These are phyloP conservation scores for Diuraphis noxia DNA, from an alignment of 1,140 invertebrate species.

Conservation along the genomic window DNA sequence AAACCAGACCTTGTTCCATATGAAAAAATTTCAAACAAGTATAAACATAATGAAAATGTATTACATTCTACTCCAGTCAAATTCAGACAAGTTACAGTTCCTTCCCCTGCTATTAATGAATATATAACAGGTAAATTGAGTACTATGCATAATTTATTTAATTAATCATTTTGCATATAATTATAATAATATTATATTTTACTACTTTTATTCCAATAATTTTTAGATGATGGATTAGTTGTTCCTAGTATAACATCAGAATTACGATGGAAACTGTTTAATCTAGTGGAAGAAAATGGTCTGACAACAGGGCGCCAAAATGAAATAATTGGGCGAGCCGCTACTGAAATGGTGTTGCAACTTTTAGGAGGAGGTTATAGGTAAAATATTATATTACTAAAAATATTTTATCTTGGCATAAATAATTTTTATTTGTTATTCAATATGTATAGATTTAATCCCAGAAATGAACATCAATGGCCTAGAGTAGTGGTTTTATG, in stretches of 20 bases:
- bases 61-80: constrained; percentile 69
- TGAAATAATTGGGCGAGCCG: constrained; percentile 76
- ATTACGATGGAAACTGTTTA: constrained; percentile 70
- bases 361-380: constrained; percentile 74
- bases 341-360: constrained; percentile 77
- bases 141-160: background rate
- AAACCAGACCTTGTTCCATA: constrained; percentile 68
- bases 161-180: background rate
- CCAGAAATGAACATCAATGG: constrained; percentile 80
- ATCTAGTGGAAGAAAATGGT: constrained; percentile 69
- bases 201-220: constrained; percentile 14
- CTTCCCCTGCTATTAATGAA: constrained; percentile 67
- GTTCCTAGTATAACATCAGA: constrained; percentile 75
- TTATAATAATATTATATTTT: background rate
- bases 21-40: constrained; percentile 63
- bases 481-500: constrained; percentile 77
- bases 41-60: constrained; percentile 84
- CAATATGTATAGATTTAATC: constrained; percentile 65
- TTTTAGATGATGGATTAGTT: constrained; percentile 72
- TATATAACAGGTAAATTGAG: constrained; percentile 70
- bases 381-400: constrained; percentile 58
- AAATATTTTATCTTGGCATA: background rate
- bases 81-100: constrained; percentile 73
- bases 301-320: constrained; percentile 70
- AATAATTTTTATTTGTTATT: background rate